Evolutionary conservation across 2,797 vertebrate genomes (phyloP).

Genomic region (Sebastes cheni): DNA sequence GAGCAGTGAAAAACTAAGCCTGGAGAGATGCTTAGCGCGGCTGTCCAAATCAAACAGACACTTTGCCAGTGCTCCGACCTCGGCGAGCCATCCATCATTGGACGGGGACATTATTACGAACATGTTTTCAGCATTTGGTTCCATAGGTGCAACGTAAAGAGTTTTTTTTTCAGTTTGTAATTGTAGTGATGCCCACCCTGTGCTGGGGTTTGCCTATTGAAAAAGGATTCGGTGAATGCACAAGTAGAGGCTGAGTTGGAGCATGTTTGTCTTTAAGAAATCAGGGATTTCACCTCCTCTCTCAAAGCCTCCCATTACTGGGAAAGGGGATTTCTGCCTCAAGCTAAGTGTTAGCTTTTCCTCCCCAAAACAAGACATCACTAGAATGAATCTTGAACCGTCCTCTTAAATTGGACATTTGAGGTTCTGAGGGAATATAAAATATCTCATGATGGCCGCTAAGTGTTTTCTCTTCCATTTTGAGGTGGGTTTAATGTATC

Average conservation of each 20-base stretch:
- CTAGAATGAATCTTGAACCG: neutral
- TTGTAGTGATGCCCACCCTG: constrained; percentile 20
- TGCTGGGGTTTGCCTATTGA: constrained; percentile 28
- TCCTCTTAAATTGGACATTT: neutral
- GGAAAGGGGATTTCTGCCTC: constrained; percentile 22
- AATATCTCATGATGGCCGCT: constrained; percentile 2
- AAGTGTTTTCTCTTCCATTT: neutral
- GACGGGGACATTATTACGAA: constrained; percentile 55
- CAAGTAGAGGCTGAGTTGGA: constrained; percentile 4
- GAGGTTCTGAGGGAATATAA: constrained; percentile 5
- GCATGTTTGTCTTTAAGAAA: constrained; percentile 18
- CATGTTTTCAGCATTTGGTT: constrained; percentile 52
- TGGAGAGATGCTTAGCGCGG: constrained; percentile 63
- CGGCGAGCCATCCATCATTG: constrained; percentile 62
- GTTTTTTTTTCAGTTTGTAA: constrained; percentile 12
- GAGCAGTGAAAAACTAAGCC: constrained; percentile 53
- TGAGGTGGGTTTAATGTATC: neutral
- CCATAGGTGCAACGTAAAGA: constrained; percentile 47
- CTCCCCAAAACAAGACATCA: neutral
- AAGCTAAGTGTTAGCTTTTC: neutral
- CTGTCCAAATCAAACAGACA: constrained; percentile 75
- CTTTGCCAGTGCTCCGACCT: constrained; percentile 62
- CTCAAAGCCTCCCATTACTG: constrained; percentile 10
- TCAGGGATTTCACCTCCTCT: constrained; percentile 23
- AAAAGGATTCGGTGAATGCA: neutral